Conservation (phyloP, 2,888 invertebrate species). For the Andricus quercusramuli region DNA sequence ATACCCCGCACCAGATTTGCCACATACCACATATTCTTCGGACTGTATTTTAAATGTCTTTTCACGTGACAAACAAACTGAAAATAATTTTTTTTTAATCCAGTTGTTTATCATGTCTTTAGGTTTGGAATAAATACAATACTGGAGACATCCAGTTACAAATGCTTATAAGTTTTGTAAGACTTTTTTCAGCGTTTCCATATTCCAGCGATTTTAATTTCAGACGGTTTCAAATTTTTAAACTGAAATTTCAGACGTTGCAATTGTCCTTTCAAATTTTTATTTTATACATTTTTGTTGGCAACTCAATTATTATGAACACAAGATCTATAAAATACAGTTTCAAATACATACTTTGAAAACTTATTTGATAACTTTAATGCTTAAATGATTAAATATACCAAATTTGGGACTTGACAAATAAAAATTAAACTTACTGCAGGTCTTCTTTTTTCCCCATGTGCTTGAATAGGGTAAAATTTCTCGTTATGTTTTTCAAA, state of each 20-base stretch:
- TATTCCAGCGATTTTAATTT: too few relatives aligned
- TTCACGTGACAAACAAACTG: conserved; percentile 94
- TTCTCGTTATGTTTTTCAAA: conserved; percentile 87
- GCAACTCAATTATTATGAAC: too few relatives aligned
- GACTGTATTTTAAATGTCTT: conserved; percentile 92
- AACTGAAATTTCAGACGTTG: too few relatives aligned
- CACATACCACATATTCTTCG: conserved; percentile 96
- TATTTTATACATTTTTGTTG: too few relatives aligned
- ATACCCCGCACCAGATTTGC: conserved; percentile 93
- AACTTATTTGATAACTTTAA: too few relatives aligned
- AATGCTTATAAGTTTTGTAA: too few relatives aligned
- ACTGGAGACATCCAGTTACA: too few relatives aligned
- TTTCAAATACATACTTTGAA: too few relatives aligned
- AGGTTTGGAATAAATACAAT: background rate
- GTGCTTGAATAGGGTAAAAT: conserved; percentile 88
- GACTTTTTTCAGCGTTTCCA: too few relatives aligned
- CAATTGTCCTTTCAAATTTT: too few relatives aligned
- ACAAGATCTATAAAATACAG: too few relatives aligned
- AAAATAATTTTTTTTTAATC: conserved; percentile 67
- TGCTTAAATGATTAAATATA: background rate
- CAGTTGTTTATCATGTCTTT: background rate
- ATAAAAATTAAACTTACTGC: conserved; percentile 84
- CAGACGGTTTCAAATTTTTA: too few relatives aligned
- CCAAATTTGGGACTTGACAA: background rate
- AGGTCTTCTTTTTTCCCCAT: conserved; percentile 87